Percentiles rank a stretch among this genome's conserved stretches.
phyloP scores from a whole-genome alignment of 2,888 invertebrate species.

The Acrocyrtus sp. region DNA sequence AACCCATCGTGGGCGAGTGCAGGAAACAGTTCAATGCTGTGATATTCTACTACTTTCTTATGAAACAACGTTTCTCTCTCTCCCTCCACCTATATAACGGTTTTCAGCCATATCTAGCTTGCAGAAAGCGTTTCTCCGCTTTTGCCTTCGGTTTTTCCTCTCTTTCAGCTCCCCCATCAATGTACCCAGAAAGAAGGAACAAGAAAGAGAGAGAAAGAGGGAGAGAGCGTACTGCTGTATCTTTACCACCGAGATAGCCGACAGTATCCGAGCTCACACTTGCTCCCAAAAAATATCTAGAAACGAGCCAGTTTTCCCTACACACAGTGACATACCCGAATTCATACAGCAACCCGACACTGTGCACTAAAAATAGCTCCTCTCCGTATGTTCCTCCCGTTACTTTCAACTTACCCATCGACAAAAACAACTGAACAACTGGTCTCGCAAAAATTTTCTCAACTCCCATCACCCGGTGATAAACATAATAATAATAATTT shows the following conservation, averaged over 20 bases:
- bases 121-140: too few relatives aligned
- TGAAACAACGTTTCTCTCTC: too few relatives aligned
- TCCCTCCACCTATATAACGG: too few relatives aligned
- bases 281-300: slow-evolving; percentile 61
- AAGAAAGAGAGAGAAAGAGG: too few relatives aligned
- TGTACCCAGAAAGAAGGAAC: too few relatives aligned
- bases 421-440: slow-evolving; percentile 28
- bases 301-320: slow-evolving; percentile 60
- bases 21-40: slow-evolving; percentile 16
- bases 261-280: slow-evolving; percentile 57
- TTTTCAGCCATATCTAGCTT: too few relatives aligned
- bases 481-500: slow-evolving; percentile 26
- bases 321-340: slow-evolving; percentile 59
- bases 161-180: not conserved
- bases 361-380: slow-evolving; percentile 63
- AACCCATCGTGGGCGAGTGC: slow-evolving; percentile 44
- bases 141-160: too few relatives aligned
- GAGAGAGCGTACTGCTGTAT: not conserved
- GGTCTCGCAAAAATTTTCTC: slow-evolving; percentile 52
- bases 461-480: slow-evolving; percentile 53
- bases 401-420: slow-evolving; percentile 51
- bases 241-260: slow-evolving; percentile 31
- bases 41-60: too few relatives aligned
- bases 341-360: slow-evolving; percentile 61
- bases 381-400: slow-evolving; percentile 58